Percentiles rank a stretch among this genome's conserved stretches.
These are phyloP conservation scores for Danio jaintianensis DNA, from an alignment of 2,797 vertebrate species.

Conservation along the genomic window DNA sequence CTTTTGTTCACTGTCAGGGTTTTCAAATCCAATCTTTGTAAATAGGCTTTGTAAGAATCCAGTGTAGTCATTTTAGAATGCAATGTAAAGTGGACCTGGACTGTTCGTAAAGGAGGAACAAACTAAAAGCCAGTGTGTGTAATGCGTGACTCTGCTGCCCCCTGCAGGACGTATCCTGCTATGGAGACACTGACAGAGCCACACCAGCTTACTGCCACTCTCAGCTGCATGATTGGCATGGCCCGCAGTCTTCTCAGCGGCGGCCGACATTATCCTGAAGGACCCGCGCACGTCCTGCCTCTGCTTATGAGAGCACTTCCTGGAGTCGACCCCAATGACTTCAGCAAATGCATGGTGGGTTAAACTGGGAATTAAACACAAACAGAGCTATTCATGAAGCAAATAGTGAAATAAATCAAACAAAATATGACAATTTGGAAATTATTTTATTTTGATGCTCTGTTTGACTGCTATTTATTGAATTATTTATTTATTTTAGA, in stretches of 20 bases:
- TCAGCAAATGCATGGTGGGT: conserved; percentile 98
- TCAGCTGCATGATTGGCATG: conserved; percentile 97
- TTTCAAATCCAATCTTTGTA: conserved; percentile 25
- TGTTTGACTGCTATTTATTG: not conserved
- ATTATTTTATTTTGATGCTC: too few species aligned
- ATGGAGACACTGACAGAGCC: conserved; percentile 97
- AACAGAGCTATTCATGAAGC: not conserved
- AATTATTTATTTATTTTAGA: conserved; percentile 75
- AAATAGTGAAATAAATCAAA: not conserved
- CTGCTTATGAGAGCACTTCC: conserved; percentile 95
- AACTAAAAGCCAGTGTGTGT: not conserved
- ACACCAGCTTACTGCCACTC: conserved; percentile 94
- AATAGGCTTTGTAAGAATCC: conserved; percentile 45
- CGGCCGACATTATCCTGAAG: conserved; percentile 90
- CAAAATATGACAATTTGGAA: not conserved
- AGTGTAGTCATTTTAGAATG: conserved; percentile 20
- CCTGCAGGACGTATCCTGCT: conserved; percentile 89
- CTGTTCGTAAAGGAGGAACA: conserved; percentile 6
- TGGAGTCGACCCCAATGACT: conserved; percentile 97
- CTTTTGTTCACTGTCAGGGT: conserved; percentile 3
- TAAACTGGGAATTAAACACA: conserved; percentile 61
- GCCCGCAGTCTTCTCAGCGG: conserved; percentile 92
- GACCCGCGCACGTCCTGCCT: conserved; percentile 92
- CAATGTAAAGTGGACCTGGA: not conserved
- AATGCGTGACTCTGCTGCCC: conserved; percentile 44